A percentile compares a stretch with the other conserved stretches of the same genome.
These are phyloP conservation scores for Drosophila quinaria DNA, from an alignment of 2,888 invertebrate species.

Conservation along the genomic window DNA sequence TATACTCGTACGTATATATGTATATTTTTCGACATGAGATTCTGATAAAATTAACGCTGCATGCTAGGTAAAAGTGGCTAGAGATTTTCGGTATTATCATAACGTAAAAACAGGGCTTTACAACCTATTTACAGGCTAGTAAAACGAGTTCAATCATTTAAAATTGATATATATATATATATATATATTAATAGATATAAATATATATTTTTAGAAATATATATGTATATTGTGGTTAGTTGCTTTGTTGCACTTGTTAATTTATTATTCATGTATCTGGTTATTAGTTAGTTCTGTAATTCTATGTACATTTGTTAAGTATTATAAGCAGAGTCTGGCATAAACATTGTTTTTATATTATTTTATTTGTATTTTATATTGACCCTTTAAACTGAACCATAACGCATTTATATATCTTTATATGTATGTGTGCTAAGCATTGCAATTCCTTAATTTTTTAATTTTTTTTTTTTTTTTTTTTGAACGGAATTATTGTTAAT, in stretches of 20 bases:
- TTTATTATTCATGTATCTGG: constrained; percentile 31
- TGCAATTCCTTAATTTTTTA: constrained; percentile 2
- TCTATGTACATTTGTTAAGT: constrained; percentile 35
- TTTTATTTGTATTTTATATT: neutral
- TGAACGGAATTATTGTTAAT: constrained; percentile 2
- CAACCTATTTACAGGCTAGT: constrained; percentile 86
- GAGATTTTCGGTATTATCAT: constrained; percentile 55
- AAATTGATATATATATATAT: constrained; percentile 36
- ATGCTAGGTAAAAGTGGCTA: constrained; percentile 64
- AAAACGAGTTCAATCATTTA: constrained; percentile 84
- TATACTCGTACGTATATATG: too few relatives aligned
- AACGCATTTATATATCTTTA: neutral
- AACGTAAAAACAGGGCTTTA: constrained; percentile 85
- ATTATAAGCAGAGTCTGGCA: constrained; percentile 22
- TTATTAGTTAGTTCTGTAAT: constrained; percentile 32
- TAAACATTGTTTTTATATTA: neutral
- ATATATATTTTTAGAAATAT: constrained; percentile 23
- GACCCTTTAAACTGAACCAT: constrained; percentile 10
- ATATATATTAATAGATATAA: constrained; percentile 7
- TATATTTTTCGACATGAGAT: constrained; percentile 84
- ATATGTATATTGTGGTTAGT: constrained; percentile 30
- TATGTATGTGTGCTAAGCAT: constrained; percentile 12
- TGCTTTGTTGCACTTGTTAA: constrained; percentile 41
- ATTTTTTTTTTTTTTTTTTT: too few relatives aligned
- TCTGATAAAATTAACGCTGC: constrained; percentile 84